Conservation (phyloP, 2,113 vertebrate genomes). For the Mugil cephalus region DNA sequence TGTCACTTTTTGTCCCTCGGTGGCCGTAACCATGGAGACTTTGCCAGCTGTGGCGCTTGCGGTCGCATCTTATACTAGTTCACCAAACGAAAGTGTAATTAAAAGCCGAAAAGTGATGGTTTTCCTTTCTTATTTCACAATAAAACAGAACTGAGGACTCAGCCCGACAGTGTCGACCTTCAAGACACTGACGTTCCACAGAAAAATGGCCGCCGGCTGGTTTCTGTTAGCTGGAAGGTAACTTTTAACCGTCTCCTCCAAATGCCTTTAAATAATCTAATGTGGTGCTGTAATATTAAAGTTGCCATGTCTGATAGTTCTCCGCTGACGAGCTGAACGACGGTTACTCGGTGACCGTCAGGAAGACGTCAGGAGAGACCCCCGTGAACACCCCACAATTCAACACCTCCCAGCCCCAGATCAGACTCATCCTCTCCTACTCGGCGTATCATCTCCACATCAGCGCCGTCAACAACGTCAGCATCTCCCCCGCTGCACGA, state of each 20-base stretch:
- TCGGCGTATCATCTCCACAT: constrained; percentile 75
- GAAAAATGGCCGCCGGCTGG: constrained; percentile 18
- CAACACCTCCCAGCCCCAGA: constrained; percentile 12
- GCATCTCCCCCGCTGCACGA: constrained; percentile 63
- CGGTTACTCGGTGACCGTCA: constrained; percentile 61
- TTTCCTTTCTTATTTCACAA: background rate
- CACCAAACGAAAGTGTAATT: too few relatives aligned
- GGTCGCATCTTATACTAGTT: too few relatives aligned
- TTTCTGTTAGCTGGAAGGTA: constrained; percentile 63
- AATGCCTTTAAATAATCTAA: background rate
- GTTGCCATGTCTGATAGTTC: constrained; percentile 44
- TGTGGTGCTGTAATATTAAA: background rate
- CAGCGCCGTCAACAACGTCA: constrained; percentile 66
- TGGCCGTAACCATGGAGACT: too few relatives aligned
- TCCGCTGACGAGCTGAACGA: constrained; percentile 28
- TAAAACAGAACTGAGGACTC: constrained; percentile 69
- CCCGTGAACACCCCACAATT: background rate
- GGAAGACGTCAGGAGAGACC: constrained; percentile 72
- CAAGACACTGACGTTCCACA: background rate
- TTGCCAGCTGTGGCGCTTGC: too few relatives aligned
- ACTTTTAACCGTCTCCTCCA: background rate
- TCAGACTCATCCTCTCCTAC: constrained; percentile 74
- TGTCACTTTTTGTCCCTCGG: too few relatives aligned
- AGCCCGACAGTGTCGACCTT: constrained; percentile 50
- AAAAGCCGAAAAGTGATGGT: background rate